Base-by-base conservation (phyloP, 2,797 vertebrate species). In the Falco columbarius region DNA sequence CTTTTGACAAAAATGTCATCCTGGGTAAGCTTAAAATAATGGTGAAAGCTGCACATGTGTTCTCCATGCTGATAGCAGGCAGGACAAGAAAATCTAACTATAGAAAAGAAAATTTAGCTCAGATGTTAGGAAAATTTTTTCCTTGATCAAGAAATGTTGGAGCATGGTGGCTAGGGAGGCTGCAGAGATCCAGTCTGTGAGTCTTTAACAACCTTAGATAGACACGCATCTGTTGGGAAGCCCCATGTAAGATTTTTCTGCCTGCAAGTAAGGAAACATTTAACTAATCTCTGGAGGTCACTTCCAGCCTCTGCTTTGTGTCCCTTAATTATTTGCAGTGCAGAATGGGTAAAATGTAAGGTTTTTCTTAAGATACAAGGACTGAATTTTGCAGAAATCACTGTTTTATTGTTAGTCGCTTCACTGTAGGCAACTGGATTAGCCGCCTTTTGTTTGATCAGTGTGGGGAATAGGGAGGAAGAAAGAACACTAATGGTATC, bases 401-500 rank as follows among this genome's bases (percentile, higher is more conserved):
- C 29, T 21, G 30, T 82, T 83, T 91, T 81, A 62, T 58, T 87
- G 38, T 81, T 92, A 76, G 85, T 68, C 3, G 6, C 14, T 66
- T 87, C 34, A 47, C 18, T 59, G n/a, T 14, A 70, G 88, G 77
- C 58, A 79, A 77, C 75, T 77, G 67, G 49, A 70, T 71, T 86
- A 54, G 29, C 38, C 2, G 8, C 2, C 79, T 75, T 85, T 49
- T 82, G 29, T 75, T 88, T 92, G 90, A 95, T 75, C 66, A 68
- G 81, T 38, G 34, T 80, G 29, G 56, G 51, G 30, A 65, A 94
- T 85, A 79, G 36, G 49, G 83, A 93, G 56, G 46, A 77, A 76
- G 76, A 61, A 83, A 81, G 72, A 63, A 59, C 79, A 90, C 96
- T 91, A 95, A 91, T 94, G 87, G 84, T 54, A 90, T 38, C 80